phyloP scores from a whole-genome alignment of 92 coral and sea anemone species.

The Nematostella vectensis region DNA sequence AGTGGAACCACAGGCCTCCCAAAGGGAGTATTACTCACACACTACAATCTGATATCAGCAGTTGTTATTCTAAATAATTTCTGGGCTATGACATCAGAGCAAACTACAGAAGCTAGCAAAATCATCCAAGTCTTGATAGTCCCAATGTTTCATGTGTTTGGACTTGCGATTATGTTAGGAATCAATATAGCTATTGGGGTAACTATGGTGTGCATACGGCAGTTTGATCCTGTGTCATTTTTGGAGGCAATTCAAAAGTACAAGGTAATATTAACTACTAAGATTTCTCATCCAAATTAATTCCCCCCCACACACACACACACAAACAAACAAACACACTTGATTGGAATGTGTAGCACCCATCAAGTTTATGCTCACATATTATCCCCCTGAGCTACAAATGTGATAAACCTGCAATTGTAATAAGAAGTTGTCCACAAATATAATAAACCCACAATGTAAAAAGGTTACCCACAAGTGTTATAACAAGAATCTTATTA shows the following conservation, averaged over 20 bases:
- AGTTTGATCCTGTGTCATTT: slow-evolving; percentile 51
- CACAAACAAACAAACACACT: no score
- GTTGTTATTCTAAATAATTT: background rate
- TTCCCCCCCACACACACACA: no score
- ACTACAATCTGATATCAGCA: slow-evolving; percentile 46
- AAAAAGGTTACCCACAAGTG: no score
- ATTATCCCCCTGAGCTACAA: no score
- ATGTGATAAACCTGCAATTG: no score
- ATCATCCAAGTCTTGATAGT: slow-evolving; percentile 27
- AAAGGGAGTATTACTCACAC: slow-evolving; percentile 82
- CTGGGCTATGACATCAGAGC: background rate
- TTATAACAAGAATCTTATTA: no score
- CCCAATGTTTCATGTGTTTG: slow-evolving; percentile 59
- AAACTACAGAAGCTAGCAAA: background rate
- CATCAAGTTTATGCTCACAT: no score
- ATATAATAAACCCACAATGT: no score
- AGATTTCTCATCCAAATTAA: no score
- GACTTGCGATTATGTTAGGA: slow-evolving; percentile 31
- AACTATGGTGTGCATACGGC: slow-evolving; percentile 43
- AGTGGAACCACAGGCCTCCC: slow-evolving; percentile 91
- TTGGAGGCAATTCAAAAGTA: slow-evolving; percentile 55
- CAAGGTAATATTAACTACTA: slow-evolving; percentile 31
- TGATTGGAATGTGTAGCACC: no score
- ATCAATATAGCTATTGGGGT: slow-evolving; percentile 14
- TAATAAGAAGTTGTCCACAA: no score